phyloP scores from a whole-genome alignment of 2,888 invertebrate species.

The Taphrorychus bicolor region DNA sequence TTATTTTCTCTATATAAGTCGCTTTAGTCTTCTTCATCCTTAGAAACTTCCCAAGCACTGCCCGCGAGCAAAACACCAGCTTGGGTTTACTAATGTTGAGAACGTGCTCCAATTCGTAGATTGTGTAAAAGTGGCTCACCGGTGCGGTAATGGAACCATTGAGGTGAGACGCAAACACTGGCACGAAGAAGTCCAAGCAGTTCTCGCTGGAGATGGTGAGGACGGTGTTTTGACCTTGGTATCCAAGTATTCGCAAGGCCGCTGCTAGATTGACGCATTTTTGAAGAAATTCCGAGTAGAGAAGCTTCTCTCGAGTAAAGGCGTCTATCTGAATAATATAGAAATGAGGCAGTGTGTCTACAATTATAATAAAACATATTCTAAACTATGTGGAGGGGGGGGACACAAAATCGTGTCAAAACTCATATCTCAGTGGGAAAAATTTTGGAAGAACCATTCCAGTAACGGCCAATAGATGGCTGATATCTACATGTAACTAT shows the following conservation, averaged over 20 bases:
- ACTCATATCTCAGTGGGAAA: too few species aligned
- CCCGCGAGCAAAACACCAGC: constrained; percentile 6
- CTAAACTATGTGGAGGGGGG: too few species aligned
- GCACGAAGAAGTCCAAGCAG: constrained; percentile 28
- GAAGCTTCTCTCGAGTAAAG: constrained; percentile 16
- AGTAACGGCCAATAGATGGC: too few species aligned
- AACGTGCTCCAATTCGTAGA: constrained; percentile 24
- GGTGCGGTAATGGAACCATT: constrained; percentile 30
- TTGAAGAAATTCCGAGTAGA: constrained; percentile 16
- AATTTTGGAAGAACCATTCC: too few species aligned
- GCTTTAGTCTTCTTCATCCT: not conserved
- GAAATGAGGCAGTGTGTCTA: too few species aligned
- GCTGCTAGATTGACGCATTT: constrained; percentile 21
- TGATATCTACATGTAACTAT: too few species aligned
- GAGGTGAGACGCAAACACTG: constrained; percentile 21
- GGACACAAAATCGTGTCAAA: too few species aligned
- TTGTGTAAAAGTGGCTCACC: constrained; percentile 29
- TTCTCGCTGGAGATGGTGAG: constrained; percentile 33
- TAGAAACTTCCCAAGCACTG: not conserved
- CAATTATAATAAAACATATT: too few species aligned
- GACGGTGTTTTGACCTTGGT: constrained; percentile 24
- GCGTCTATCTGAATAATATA: constrained; percentile 30
- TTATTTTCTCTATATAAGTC: not conserved
- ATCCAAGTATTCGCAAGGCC: constrained; percentile 14
- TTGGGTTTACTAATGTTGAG: constrained; percentile 24